Conservation (phyloP, 2,888 invertebrate genomes). For the Barypeithes pellucidus region DNA sequence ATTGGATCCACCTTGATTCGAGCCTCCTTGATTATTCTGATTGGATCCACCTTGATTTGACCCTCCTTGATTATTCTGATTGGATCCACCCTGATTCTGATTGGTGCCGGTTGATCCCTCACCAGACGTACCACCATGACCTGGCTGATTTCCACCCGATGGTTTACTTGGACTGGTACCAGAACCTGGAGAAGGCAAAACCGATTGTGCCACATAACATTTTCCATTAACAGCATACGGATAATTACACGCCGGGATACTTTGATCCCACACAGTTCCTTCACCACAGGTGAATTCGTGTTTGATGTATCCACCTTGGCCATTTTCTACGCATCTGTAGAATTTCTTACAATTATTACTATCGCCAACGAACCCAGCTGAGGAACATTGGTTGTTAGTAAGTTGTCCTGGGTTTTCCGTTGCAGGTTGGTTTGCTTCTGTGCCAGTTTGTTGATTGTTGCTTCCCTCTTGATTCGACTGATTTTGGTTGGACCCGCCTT, state of each 20-base stretch:
- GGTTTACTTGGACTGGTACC: slow-evolving; percentile 13
- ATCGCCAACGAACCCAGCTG: slow-evolving; percentile 83
- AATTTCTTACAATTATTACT: slow-evolving; percentile 80
- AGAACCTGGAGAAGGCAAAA: slow-evolving; percentile 1
- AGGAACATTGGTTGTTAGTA: slow-evolving; percentile 61
- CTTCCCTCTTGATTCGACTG: slow-evolving; percentile 14
- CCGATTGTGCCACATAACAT: slow-evolving; percentile 53
- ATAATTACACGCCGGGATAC: slow-evolving; percentile 81
- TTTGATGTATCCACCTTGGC: slow-evolving; percentile 75
- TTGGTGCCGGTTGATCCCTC: slow-evolving; percentile 40
- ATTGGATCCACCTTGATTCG: slow-evolving; percentile 41
- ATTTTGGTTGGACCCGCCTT: slow-evolving; percentile 33
- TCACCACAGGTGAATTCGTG: slow-evolving; percentile 85
- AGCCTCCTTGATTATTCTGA: slow-evolving; percentile 41
- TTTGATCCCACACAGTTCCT: slow-evolving; percentile 85
- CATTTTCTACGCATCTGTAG: slow-evolving; percentile 82
- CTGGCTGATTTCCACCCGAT: slow-evolving; percentile 35
- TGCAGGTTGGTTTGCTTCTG: slow-evolving; percentile 30
- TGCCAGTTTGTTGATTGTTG: slow-evolving; percentile 12
- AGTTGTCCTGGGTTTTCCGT: slow-evolving; percentile 55
- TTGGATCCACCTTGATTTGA: slow-evolving; percentile 25
- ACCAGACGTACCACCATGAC: slow-evolving; percentile 10
- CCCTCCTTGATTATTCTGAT: slow-evolving; percentile 39
- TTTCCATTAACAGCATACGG: slow-evolving; percentile 73
- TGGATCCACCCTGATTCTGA: slow-evolving; percentile 50